These are phyloP conservation scores for Abscondita cerata DNA, from an alignment of 2,888 invertebrate species.

Conservation along the genomic window DNA sequence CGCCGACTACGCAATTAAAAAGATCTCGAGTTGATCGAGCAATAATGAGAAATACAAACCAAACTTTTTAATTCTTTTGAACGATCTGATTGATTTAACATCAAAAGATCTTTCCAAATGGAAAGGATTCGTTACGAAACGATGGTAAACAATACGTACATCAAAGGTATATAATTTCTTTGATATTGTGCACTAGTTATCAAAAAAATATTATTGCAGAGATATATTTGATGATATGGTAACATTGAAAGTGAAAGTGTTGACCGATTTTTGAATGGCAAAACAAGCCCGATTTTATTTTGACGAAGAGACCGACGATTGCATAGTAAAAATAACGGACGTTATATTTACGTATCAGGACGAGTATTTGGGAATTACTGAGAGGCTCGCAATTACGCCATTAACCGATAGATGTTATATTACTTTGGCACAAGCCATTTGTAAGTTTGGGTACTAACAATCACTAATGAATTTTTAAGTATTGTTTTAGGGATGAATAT, in stretches of 20 bases:
- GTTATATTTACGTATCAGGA: slow-evolving; percentile 87
- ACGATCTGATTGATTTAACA: slow-evolving; percentile 83
- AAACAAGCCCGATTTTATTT: slow-evolving; percentile 89
- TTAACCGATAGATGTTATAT: slow-evolving; percentile 92
- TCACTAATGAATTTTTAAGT: too few relatives aligned
- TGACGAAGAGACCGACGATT: slow-evolving; percentile 76
- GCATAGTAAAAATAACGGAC: slow-evolving; percentile 81
- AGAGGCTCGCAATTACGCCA: slow-evolving; percentile 88
- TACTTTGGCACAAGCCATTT: slow-evolving; percentile 85
- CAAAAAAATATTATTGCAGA: slow-evolving; percentile 62
- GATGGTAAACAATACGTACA: slow-evolving; percentile 92
- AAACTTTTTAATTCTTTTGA: slow-evolving; percentile 79
- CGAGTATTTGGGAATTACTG: slow-evolving; percentile 87
- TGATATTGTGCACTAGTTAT: too few relatives aligned
- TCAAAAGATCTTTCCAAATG: slow-evolving; percentile 76
- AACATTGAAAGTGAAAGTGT: slow-evolving; percentile 69
- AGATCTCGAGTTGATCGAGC: slow-evolving; percentile 73
- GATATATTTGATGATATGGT: slow-evolving; percentile 89
- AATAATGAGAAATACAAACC: slow-evolving; percentile 83
- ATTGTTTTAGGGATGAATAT: slow-evolving; percentile 73
- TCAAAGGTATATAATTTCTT: slow-evolving; percentile 78
- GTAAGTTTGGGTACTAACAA: slow-evolving; percentile 57
- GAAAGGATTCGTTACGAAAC: slow-evolving; percentile 84
- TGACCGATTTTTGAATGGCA: slow-evolving; percentile 88
- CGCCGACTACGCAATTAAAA: slow-evolving; percentile 79